Percentiles rank a stretch among this genome's conserved stretches.
Conservation (phyloP, 1,140 invertebrate species). For the Globodera rostochiensis region DNA sequence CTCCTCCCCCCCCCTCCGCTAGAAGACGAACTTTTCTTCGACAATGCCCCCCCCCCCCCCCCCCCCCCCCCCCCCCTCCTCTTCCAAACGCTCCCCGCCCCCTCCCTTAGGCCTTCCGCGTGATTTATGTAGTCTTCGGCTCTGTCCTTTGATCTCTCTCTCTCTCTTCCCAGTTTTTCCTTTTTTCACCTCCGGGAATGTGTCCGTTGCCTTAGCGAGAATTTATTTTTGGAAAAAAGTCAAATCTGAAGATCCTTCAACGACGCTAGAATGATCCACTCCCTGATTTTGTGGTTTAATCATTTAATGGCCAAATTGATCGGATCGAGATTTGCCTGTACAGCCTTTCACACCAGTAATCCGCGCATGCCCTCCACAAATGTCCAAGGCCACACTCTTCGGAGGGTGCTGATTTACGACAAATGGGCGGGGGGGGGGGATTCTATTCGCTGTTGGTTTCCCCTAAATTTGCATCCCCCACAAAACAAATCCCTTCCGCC, state of each 20-base stretch:
- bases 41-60: not conserved
- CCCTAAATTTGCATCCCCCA: not conserved
- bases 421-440: not conserved
- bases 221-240: slow-evolving; percentile 6
- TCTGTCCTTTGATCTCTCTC: slow-evolving; percentile 2
- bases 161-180: not conserved
- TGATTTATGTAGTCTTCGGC: slow-evolving; percentile 14
- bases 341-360: not conserved
- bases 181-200: slow-evolving; percentile 2
- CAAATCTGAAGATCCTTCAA: not conserved
- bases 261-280: not conserved
- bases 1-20: slow-evolving; percentile 4
- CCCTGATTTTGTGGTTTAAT: no score
- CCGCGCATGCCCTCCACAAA: not conserved
- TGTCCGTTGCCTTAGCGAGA: not conserved
- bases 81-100: not conserved
- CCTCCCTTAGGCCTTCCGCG: not conserved
- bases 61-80: not conserved
- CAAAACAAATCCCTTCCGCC: not conserved
- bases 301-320: not conserved
- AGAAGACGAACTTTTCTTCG: slow-evolving; percentile 10
- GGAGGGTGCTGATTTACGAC: not conserved
- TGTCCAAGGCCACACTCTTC: not conserved
- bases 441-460: not conserved
- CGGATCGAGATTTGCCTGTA: not conserved